Conservation (phyloP, 2,888 invertebrate species). For the Agrochola lota region DNA sequence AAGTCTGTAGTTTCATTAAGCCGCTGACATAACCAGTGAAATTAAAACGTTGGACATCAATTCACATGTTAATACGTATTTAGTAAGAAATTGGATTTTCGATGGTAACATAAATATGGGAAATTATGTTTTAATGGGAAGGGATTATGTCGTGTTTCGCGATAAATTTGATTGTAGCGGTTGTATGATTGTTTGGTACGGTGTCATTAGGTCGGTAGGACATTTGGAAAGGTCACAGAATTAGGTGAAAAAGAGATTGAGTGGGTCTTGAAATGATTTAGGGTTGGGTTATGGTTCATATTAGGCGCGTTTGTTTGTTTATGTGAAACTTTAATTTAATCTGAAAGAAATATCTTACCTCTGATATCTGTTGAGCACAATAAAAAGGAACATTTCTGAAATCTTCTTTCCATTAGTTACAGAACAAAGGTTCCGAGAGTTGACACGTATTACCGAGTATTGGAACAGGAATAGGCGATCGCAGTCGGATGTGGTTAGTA, state of each 20-base stretch:
- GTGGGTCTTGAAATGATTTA: background rate
- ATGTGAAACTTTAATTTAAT: background rate
- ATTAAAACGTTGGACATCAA: conserved; percentile 69
- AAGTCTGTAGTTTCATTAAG: conserved; percentile 69
- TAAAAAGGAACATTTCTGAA: background rate
- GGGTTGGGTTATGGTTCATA: background rate
- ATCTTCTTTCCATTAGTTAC: background rate
- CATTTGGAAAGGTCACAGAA: conserved; percentile 11
- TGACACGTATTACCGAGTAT: background rate
- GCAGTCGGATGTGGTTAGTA: background rate
- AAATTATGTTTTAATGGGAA: conserved; percentile 58
- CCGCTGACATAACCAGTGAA: conserved; percentile 63
- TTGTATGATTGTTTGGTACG: conserved; percentile 6
- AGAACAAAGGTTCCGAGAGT: background rate
- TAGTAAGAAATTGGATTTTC: conserved; percentile 61
- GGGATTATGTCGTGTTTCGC: conserved; percentile 33
- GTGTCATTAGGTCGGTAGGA: conserved; percentile 35
- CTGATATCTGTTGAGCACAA: background rate
- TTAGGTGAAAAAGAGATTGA: background rate
- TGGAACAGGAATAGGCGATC: background rate
- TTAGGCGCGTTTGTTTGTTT: background rate
- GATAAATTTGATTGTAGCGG: conserved; percentile 35
- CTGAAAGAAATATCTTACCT: background rate
- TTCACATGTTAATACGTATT: conserved; percentile 65
- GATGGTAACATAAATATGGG: conserved; percentile 53